Base-by-base conservation (phyloP, 2,797 vertebrate genomes). In the Coregonus ussuriensis region DNA sequence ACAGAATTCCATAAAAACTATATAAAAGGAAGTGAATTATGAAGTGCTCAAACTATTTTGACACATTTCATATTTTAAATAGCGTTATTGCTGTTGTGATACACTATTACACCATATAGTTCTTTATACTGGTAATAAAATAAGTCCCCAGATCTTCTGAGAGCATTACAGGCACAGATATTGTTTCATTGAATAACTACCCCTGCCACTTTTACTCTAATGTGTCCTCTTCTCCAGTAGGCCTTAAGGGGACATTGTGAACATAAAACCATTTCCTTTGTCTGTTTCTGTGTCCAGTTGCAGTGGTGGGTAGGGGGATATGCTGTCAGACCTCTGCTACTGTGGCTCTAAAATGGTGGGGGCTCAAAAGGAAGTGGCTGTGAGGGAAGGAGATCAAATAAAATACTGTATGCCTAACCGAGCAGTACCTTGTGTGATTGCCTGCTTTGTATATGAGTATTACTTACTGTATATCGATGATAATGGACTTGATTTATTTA, bases 401-500 rank as follows among this genome's bases (percentile, higher is more conserved):
- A 66, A 4, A 14, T 66, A 25, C 68, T 51, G 37, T 63, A 29
- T 25, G 21, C n/a, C 25, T 25, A 63, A 63, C 59, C 18, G 59
- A 63, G 7, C 3, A 63, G 59, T 25, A 25, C 18, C 35, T 70
- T 25, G n/a, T 71, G 37, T 51, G 68, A 41, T 70, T 51, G 37
- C 37, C n/a, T 63, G 21, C n/a, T 25, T 63, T 25, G 59, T 63
- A 21, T 25, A 63, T 29, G 59, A 29, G 59, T 63, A 63, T 25
- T 11, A 29, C 59, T 63, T 25, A 47, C 41, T 47, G 41, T 11
- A 47, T 47, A 63, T 63, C 21, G 11, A 63, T 29, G 59, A 63
- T 63, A 63, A 63, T 63, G 59, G 59, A 11, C 21, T 63, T 63
- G 59, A 29, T 63, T 63, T 63, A 63, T 63, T 63, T 63, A 63